phyloP scores from a whole-genome alignment of 2,797 vertebrate genomes.

The Sphenodon punctatus region DNA sequence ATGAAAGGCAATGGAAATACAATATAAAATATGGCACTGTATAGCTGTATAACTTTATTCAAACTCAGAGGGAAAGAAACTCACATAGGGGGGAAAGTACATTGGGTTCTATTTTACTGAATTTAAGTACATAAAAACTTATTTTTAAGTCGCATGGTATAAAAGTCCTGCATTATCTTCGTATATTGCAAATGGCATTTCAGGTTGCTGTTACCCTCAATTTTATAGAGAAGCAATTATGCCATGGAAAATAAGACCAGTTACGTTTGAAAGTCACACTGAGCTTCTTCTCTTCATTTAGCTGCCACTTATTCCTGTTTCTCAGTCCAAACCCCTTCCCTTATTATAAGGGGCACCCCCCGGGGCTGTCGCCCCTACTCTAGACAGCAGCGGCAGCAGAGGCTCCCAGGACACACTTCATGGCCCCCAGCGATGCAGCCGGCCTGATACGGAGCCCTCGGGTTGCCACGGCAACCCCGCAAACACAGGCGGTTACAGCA shows the following conservation, averaged over 20 bases:
- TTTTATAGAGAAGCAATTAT: not conserved
- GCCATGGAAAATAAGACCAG: not conserved
- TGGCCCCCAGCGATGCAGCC: no score
- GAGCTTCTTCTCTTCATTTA: not conserved
- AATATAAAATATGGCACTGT: not conserved
- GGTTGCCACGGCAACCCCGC: no score
- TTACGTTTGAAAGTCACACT: not conserved
- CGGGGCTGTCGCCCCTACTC: no score
- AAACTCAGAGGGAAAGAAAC: not conserved
- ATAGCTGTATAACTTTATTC: rapidly evolving
- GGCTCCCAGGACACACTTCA: no score
- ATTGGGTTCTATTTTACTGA: not conserved
- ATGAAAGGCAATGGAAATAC: not conserved
- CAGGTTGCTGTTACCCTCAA: rapidly evolving
- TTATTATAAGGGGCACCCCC: no score
- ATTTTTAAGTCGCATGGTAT: not conserved
- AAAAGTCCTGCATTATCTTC: not conserved
- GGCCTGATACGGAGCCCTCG: no score
- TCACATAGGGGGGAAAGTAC: not conserved
- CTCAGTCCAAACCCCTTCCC: no score
- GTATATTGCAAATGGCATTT: not conserved
- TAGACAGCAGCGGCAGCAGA: no score
- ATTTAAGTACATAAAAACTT: not conserved
- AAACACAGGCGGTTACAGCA: no score
- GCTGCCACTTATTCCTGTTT: not conserved